Conservation (phyloP, 2,888 invertebrate species). For the Julus scanicus region DNA sequence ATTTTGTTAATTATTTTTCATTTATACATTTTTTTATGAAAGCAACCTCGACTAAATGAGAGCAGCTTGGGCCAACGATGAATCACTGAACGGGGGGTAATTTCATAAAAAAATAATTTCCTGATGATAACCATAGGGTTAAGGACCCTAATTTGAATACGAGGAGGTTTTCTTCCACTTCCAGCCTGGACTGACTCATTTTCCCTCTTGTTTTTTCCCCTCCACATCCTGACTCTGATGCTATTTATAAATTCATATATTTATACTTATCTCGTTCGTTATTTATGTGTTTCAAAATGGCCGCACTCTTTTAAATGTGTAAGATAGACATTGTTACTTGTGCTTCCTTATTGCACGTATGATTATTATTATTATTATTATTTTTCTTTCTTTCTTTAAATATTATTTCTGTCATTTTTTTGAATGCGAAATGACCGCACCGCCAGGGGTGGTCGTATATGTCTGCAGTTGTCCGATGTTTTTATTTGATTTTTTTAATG, state of each 20-base stretch:
- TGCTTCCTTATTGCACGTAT: not conserved
- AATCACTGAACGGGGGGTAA: not conserved
- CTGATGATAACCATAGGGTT: not conserved
- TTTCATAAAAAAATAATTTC: not conserved
- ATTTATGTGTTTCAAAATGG: not conserved
- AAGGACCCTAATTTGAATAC: not conserved
- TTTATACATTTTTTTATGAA: not conserved
- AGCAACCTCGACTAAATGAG: not conserved
- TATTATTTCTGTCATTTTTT: not conserved
- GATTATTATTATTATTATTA: not conserved
- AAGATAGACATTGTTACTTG: not conserved
- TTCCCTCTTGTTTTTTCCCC: not conserved
- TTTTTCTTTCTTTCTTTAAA: not conserved
- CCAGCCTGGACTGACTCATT: not conserved
- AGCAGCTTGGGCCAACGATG: conserved; percentile 6
- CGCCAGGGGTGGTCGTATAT: not conserved
- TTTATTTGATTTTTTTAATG: no score
- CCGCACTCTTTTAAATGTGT: not conserved
- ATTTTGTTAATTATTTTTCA: no score
- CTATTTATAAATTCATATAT: conserved; percentile 11
- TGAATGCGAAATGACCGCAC: not conserved
- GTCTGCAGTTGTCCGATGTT: no score
- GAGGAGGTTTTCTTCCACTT: not conserved
- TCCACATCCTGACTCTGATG: not conserved
- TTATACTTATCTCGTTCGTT: not conserved